Evolutionary conservation across 2,797 vertebrate genomes (phyloP).

Genomic region (Bradypodion pumilum): DNA sequence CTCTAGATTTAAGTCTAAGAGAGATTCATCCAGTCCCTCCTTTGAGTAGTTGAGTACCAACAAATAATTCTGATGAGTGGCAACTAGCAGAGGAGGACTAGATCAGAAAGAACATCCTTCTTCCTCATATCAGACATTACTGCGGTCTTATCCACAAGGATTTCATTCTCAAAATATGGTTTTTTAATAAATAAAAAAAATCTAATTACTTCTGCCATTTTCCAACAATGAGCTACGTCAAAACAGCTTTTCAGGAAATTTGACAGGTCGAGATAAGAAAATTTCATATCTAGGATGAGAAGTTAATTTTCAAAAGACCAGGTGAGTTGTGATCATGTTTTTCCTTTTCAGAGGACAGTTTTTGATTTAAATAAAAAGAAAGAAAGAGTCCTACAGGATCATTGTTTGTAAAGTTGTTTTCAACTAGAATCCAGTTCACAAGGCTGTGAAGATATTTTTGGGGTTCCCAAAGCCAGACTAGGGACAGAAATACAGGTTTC

Average conservation of each 20-base stretch:
- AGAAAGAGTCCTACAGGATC: neutral
- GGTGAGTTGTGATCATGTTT: neutral
- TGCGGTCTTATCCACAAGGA: neutral
- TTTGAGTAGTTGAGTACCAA: no score
- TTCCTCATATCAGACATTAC: no score
- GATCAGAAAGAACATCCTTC: neutral
- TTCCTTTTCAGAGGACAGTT: neutral
- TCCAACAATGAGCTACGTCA: neutral
- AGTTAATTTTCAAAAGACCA: neutral
- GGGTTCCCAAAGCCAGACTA: no score
- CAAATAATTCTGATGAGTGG: neutral
- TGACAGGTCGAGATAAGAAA: neutral
- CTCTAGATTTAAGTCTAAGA: no score
- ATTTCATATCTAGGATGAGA: neutral
- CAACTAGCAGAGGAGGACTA: neutral
- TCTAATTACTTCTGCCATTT: neutral
- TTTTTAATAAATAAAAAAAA: neutral
- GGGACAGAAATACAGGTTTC: neutral
- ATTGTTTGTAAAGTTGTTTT: neutral
- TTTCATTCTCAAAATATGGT: neutral
- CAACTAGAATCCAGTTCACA: neutral
- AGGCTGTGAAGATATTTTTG: no score
- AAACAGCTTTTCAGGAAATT: neutral
- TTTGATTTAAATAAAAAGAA: neutral
- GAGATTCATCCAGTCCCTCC: neutral